phyloP scores from a whole-genome alignment of 2,113 vertebrate species.

The Indicator indicator region DNA sequence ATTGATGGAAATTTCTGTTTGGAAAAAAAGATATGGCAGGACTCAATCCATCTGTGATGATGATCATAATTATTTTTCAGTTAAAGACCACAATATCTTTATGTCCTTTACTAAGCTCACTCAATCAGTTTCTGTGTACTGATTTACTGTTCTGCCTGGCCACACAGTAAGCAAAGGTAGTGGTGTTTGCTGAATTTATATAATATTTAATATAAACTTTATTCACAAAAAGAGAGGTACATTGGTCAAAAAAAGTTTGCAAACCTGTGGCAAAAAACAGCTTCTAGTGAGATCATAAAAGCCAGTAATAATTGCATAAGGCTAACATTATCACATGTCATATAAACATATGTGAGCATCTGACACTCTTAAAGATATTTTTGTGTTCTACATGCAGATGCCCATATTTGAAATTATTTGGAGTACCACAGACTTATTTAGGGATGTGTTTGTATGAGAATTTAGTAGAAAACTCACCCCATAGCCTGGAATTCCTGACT shows the following conservation, averaged over 20 bases:
- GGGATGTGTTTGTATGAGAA: background rate
- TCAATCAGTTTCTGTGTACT: background rate
- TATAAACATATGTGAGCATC: background rate
- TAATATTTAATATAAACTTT: background rate
- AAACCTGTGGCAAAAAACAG: background rate
- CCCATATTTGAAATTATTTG: background rate
- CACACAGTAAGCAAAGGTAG: background rate
- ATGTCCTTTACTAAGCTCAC: background rate
- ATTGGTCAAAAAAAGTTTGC: background rate
- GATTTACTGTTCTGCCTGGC: background rate
- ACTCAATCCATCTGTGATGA: background rate
- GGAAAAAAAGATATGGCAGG: background rate
- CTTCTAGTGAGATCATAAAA: background rate
- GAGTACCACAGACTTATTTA: background rate
- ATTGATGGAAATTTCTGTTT: background rate
- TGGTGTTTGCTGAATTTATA: background rate
- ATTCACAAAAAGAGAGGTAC: background rate
- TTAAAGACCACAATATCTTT: background rate
- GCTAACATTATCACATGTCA: background rate
- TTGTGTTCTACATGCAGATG: background rate
- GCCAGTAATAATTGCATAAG: background rate
- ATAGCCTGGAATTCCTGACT: constrained; percentile 90
- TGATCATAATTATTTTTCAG: background rate
- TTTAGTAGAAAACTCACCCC: constrained; percentile 74
- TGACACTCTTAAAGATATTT: background rate